Conservation (phyloP, 2,888 invertebrate species). For the Philaethria dido region DNA sequence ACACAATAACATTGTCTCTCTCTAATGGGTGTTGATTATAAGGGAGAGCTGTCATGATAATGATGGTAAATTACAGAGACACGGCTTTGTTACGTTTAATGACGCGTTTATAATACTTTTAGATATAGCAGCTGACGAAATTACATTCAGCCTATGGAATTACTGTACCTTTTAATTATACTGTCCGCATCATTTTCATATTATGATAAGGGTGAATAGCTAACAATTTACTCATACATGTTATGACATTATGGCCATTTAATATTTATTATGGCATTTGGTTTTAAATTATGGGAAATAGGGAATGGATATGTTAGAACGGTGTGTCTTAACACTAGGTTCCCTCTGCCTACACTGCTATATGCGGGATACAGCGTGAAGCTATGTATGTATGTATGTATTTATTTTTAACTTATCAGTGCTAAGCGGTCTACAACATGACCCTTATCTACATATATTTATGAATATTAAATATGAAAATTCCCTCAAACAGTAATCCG, state of each 20-base stretch:
- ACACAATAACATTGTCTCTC: conserved; percentile 39
- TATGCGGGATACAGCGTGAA: too few relatives aligned
- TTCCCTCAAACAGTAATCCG: too few relatives aligned
- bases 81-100: conserved; percentile 48
- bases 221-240: background rate
- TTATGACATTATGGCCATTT: background rate
- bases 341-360: too few relatives aligned
- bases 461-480: too few relatives aligned
- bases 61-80: conserved; percentile 57
- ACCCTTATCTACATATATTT: too few relatives aligned
- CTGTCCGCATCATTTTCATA: conserved; percentile 4
- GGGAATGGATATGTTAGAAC: too few relatives aligned
- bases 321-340: too few relatives aligned
- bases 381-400: too few relatives aligned
- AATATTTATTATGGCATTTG: background rate
- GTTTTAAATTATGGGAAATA: too few relatives aligned
- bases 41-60: conserved; percentile 59
- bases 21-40: conserved; percentile 58
- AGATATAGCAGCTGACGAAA: conserved; percentile 36
- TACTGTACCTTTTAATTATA: conserved; percentile 22
- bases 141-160: conserved; percentile 20
- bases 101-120: conserved; percentile 32
- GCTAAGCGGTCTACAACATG: too few relatives aligned
- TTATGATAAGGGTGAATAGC: background rate
- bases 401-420: too few relatives aligned